A percentile compares a stretch with the other conserved stretches of the same genome.
These are phyloP conservation scores for Metellina segmentata DNA, from an alignment of 2,888 invertebrate species.

Conservation along the genomic window DNA sequence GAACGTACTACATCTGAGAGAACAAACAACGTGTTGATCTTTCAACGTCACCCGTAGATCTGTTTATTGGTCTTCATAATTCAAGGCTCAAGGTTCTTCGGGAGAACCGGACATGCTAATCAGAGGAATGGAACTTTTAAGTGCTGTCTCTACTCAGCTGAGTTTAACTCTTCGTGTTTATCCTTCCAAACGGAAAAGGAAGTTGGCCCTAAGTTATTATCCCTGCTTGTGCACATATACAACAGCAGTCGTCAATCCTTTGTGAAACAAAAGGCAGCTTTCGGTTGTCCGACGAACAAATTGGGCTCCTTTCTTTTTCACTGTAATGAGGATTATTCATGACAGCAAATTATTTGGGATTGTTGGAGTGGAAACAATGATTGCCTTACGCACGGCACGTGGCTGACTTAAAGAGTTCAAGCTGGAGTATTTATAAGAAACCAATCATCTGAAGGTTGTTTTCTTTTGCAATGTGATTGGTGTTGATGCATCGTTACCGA, in stretches of 20 bases:
- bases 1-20: background rate
- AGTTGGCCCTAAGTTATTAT: conserved; percentile 41
- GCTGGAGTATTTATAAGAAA: too few species aligned
- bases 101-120: conserved; percentile 34
- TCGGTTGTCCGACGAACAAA: too few species aligned
- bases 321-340: background rate
- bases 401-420: too few species aligned
- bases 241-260: background rate
- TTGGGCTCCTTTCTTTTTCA: background rate
- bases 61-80: conserved; percentile 32
- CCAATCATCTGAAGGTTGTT: too few species aligned
- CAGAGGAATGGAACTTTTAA: conserved; percentile 12
- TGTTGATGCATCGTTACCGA: too few species aligned
- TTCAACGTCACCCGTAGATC: background rate
- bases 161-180: background rate
- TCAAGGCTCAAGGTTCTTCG: background rate
- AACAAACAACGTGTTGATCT: background rate
- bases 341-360: background rate
- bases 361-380: conserved; percentile 29
- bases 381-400: background rate
- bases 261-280: background rate
- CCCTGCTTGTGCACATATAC: background rate
- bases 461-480: too few species aligned
- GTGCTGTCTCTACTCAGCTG: background rate
- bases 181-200: conserved; percentile 21